Percentiles rank a stretch among this genome's conserved stretches.
These are phyloP conservation scores for Poeciliopsis gracilis DNA, from an alignment of 2,797 vertebrate genomes.

Conservation along the genomic window DNA sequence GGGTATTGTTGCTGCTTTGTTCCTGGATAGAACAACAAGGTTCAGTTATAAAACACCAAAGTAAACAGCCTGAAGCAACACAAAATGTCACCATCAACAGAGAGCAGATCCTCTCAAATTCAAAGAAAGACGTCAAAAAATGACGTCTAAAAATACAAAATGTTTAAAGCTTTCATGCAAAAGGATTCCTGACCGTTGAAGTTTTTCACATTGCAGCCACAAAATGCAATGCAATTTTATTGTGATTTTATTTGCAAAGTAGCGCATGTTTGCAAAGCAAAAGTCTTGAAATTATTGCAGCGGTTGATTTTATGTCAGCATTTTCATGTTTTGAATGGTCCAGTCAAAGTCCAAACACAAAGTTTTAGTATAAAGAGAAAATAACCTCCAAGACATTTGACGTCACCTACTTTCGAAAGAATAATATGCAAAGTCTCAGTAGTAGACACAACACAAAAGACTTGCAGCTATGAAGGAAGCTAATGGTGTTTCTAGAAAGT, in stretches of 20 bases:
- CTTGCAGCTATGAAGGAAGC: neutral
- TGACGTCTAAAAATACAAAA: neutral
- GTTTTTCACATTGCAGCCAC: neutral
- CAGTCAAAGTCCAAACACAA: neutral
- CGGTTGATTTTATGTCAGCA: neutral
- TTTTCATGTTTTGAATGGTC: neutral
- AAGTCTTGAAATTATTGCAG: neutral
- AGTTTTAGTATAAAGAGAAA: neutral
- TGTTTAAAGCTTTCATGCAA: neutral
- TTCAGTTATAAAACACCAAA: conserved; percentile 22
- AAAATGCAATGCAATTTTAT: neutral
- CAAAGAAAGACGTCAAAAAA: neutral
- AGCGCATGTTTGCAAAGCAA: neutral
- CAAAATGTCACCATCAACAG: conserved; percentile 4
- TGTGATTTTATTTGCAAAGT: neutral
- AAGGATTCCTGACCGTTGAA: neutral
- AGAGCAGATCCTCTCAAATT: neutral
- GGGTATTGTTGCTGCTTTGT: conserved; percentile 3
- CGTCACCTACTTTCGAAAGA: neutral
- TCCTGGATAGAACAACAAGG: conserved; percentile 17
- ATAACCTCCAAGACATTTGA: neutral
- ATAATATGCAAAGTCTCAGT: neutral
- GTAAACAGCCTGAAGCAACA: conserved; percentile 17
- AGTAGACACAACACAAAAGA: neutral
- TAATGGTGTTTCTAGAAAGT: neutral